Evolutionary conservation across 2,888 invertebrate genomes (phyloP), one percentile per base, ranked within the genome.

Genomic region (Drosophila helvetica): DNA sequence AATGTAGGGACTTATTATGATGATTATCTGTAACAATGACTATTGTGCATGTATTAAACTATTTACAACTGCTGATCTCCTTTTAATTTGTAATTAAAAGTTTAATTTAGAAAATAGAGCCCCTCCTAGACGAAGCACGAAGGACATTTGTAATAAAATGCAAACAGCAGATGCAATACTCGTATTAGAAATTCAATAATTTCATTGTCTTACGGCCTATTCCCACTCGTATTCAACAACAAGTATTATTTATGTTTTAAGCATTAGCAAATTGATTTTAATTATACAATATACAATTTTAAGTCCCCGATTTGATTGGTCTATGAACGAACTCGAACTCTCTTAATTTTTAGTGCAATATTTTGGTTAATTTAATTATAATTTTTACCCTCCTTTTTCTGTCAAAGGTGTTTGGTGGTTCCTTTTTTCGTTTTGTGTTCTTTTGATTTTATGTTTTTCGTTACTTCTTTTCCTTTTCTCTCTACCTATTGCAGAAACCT

Each of bases 401-500:
- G 38, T 61, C 33, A 1, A 58, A 52, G 17, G 38, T 60, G 10
- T 46, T 8, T 38, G 50, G 62, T 38, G 27, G 25, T 50, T 58
- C 25, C 38, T 18, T 22, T 50, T 43, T 45, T 18, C 42, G 38
- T 70, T 78, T 78, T 69, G 47, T 68, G 75, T 82, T 79, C 53
- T 66, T 59, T 85, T 87, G 80, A 72, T 78, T 88, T 87, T 86
- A 82, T 84, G 73, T 79, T 86, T 71, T 90, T 88, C 86, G 85
- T 86, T 86, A 86, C 85, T 86, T 86, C 85, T 86, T 87, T 86
- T 87, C 78, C 88, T 86, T 90, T 89, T 90, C 87, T 90, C 87
- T 90, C 86, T 90, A 89, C 85, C 86, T 90, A 87, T 91, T 90
- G 79, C 90, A 91, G 91, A 90, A 88, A 83, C 89, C 89, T 87